phyloP scores from a whole-genome alignment of 2,888 invertebrate genomes.

The Mimas tiliae region DNA sequence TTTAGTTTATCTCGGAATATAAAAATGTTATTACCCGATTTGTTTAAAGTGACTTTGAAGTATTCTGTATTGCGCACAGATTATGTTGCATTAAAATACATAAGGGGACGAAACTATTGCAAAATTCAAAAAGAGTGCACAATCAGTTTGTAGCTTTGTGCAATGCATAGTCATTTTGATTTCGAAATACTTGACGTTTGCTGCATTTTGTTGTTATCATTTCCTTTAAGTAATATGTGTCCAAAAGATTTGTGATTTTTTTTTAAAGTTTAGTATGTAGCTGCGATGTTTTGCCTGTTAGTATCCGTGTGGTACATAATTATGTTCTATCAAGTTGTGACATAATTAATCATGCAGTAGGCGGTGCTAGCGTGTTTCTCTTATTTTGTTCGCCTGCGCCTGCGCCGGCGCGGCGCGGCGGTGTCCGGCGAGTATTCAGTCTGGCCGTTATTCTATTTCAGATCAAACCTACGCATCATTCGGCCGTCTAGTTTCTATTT shows the following conservation, averaged over 20 bases:
- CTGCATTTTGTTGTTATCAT: slow-evolving; percentile 17
- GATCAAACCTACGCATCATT: slow-evolving; percentile 62
- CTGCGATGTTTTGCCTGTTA: background rate
- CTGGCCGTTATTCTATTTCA: slow-evolving; percentile 63
- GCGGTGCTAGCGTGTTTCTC: slow-evolving; percentile 28
- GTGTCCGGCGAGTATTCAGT: slow-evolving; percentile 36
- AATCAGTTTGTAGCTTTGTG: background rate
- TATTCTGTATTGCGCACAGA: background rate
- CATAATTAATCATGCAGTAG: slow-evolving; percentile 42
- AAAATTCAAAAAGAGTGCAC: slow-evolving; percentile 18
- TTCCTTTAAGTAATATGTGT: slow-evolving; percentile 10
- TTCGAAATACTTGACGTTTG: slow-evolving; percentile 15
- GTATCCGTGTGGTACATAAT: background rate
- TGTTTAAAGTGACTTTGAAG: background rate
- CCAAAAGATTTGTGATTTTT: background rate
- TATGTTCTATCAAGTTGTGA: slow-evolving; percentile 39
- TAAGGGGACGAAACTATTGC: slow-evolving; percentile 1
- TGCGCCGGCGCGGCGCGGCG: background rate
- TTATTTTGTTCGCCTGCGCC: background rate
- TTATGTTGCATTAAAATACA: slow-evolving; percentile 1
- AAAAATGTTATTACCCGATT: background rate
- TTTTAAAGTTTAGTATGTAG: background rate
- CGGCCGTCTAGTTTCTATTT: slow-evolving; percentile 66
- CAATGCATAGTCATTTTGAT: slow-evolving; percentile 10
- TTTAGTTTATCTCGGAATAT: slow-evolving; percentile 1